Evolutionary conservation across 2,888 invertebrate genomes (phyloP).

Genomic region (Eristalis intricaria): DNA sequence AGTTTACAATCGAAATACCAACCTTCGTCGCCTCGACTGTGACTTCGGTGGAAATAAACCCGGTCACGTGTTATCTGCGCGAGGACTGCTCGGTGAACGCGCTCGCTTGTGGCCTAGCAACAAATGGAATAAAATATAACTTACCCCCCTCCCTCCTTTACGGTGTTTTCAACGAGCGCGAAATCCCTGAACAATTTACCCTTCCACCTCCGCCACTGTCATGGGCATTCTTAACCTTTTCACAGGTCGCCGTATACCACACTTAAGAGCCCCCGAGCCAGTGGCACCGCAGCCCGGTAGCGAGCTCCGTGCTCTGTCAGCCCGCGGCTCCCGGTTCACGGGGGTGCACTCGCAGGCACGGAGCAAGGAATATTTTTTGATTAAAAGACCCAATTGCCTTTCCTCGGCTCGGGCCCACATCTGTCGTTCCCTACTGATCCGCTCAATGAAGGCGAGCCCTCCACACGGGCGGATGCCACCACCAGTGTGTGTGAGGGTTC

Average conservation of each 20-base stretch:
- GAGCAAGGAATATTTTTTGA: slow-evolving; percentile 57
- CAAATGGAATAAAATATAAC: slow-evolving; percentile 49
- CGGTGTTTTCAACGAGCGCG: background rate
- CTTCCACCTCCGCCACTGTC: background rate
- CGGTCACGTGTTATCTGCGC: slow-evolving; percentile 35
- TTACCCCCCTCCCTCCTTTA: slow-evolving; percentile 21
- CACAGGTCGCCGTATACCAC: slow-evolving; percentile 31
- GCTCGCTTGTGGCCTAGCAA: slow-evolving; percentile 13
- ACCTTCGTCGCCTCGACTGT: background rate
- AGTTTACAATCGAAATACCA: slow-evolving; percentile 48
- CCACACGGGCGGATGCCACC: slow-evolving; percentile 19
- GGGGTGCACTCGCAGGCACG: background rate
- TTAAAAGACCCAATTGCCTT: slow-evolving; percentile 67
- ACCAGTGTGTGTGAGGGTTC: background rate
- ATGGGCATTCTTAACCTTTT: slow-evolving; percentile 43
- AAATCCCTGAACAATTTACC: slow-evolving; percentile 30
- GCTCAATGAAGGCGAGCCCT: slow-evolving; percentile 39
- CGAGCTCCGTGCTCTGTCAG: background rate
- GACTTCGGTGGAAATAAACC: background rate
- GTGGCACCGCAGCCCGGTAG: slow-evolving; percentile 28
- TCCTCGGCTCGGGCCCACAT: slow-evolving; percentile 28
- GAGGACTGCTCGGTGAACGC: slow-evolving; percentile 7
- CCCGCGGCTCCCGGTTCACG: background rate
- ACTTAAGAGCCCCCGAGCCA: slow-evolving; percentile 14
- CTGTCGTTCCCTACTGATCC: slow-evolving; percentile 39